Base-by-base conservation (phyloP, 2,797 vertebrate species). In the Epinephelus coioides region DNA sequence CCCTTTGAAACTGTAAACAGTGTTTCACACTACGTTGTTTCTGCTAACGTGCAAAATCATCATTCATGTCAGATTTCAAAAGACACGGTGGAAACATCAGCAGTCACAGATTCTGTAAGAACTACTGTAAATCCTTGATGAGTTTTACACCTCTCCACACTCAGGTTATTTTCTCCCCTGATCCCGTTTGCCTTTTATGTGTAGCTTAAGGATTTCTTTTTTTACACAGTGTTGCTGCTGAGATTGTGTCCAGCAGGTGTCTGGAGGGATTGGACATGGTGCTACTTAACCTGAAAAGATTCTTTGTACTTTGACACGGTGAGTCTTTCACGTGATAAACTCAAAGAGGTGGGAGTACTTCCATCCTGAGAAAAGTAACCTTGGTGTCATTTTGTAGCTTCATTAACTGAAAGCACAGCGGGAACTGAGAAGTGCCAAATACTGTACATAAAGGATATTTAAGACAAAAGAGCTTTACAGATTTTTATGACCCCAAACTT, bases 271-370 rank as follows among this genome's bases (percentile, higher is more conserved):
- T 74, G 5, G 63, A 75, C 43, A 75, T 30, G 73, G 82, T 27
- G 2, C n/a, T 3, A 10, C 23, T 61, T 18, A 30, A 8, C 7
- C 8, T 82, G 73, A 87, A 82, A 84, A 66, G 61, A 27, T 21
- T 57, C 60, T 78, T 81, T 89, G 73, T 80, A 54, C 53, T 64
- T 56, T 76, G 21, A 79, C 57, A 62, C 57, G 55, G 44, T 15
- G 66, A 74, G 21, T 67, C 19, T 72, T 65, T 68, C 55, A 81
- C 34, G 8, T 69, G 69, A 79, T 43, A 27, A 61, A 67, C 69
- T 23, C 21, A 59, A 50, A 67, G 68, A 23, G 25, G n/a, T 62
- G 23, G 46, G 15, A 66, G 46, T 1, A 27, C 54, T 18, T 70
- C 25, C 18, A 27, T 34, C 43, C 15, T 65, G 66, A 44, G 47